phyloP scores from a whole-genome alignment of 2,113 vertebrate genomes.

The Pantherophis guttatus region DNA sequence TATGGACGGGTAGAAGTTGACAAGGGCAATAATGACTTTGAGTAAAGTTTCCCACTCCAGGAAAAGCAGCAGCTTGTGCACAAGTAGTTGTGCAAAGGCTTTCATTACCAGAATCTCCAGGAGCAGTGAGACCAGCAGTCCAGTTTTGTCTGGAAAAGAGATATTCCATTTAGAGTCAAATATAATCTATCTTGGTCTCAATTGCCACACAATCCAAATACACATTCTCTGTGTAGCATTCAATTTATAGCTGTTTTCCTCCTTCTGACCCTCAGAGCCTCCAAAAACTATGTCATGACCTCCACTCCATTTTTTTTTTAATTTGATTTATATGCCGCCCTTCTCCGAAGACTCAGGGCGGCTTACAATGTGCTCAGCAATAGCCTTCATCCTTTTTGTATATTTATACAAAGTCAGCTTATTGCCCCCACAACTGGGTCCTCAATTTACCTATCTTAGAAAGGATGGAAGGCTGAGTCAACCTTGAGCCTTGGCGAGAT shows the following conservation, averaged over 20 bases:
- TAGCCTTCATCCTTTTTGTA: too few species aligned
- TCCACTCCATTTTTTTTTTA: too few species aligned
- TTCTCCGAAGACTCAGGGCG: too few species aligned
- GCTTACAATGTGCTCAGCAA: too few species aligned
- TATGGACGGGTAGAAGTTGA: background rate
- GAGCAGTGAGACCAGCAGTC: background rate
- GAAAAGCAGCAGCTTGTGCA: background rate
- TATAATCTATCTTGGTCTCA: background rate
- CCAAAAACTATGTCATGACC: background rate
- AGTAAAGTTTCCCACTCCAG: background rate
- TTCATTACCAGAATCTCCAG: background rate
- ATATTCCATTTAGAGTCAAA: background rate
- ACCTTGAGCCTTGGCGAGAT: too few species aligned
- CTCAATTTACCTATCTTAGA: too few species aligned
- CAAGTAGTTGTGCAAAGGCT: background rate
- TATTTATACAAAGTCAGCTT: too few species aligned
- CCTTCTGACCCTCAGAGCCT: background rate
- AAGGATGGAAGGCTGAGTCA: too few species aligned
- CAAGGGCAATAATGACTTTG: background rate
- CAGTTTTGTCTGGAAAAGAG: background rate
- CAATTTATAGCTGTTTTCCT: background rate
- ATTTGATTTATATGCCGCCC: too few species aligned
- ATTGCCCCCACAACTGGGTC: too few species aligned
- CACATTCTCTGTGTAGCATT: background rate
- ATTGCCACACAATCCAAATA: background rate